Conservation (phyloP, 2,797 vertebrate genomes). For the Periparus ater region DNA sequence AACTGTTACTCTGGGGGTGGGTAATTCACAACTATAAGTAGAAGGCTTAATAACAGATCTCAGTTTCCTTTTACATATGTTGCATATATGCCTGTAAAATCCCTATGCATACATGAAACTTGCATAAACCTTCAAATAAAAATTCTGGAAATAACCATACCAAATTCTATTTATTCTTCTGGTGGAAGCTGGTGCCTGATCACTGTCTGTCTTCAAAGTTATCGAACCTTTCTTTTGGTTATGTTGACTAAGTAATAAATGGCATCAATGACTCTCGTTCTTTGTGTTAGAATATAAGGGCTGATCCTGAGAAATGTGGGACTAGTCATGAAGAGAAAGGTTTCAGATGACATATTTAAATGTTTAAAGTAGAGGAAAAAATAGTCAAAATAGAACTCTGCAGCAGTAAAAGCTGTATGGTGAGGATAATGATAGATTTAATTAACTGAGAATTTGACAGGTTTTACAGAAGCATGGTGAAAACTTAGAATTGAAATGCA, state of each 20-base stretch:
- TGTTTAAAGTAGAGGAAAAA: not conserved
- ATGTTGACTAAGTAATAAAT: not conserved
- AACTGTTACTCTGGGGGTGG: not conserved
- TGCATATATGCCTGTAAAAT: not conserved
- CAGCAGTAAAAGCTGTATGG: not conserved
- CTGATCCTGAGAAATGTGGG: not conserved
- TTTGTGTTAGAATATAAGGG: not conserved
- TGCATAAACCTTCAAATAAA: not conserved
- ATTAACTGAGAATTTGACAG: not conserved
- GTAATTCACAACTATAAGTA: not conserved
- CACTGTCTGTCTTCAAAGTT: not conserved
- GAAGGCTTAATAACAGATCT: not conserved
- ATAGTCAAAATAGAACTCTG: not conserved
- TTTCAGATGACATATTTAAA: not conserved
- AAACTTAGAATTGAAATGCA: not conserved
- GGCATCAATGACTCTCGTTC: not conserved
- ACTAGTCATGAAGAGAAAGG: not conserved
- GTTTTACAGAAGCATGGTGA: not conserved
- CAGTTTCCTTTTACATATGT: not conserved
- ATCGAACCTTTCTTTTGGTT: not conserved
- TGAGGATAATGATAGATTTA: not conserved
- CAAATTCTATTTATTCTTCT: not conserved
- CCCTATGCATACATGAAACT: not conserved
- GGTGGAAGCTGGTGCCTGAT: not conserved
- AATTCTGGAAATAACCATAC: not conserved